Evolutionary conservation across 2,888 invertebrate species (phyloP), one percentile per base, ranked within the genome.

Genomic region (Sabellastarte sp.): DNA sequence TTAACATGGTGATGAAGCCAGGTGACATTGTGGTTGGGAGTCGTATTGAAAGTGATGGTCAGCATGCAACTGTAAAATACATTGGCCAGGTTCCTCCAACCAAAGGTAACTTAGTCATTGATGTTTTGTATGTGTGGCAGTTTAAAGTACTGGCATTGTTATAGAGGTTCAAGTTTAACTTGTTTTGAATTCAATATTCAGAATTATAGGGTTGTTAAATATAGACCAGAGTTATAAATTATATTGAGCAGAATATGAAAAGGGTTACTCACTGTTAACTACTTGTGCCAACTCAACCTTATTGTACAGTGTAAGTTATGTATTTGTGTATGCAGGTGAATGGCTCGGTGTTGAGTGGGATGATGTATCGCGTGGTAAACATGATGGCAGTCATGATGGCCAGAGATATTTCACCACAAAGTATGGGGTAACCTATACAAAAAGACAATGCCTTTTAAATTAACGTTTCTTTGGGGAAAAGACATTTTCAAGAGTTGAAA

Each of bases 261-360:
- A n/a, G n/a, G n/a, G n/a, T n/a, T n/a, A n/a, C n/a, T n/a, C n/a
- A n/a, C n/a, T n/a, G n/a, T n/a, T n/a, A n/a, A n/a, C n/a, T n/a
- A n/a, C n/a, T n/a, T n/a, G n/a, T n/a, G 5, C 41, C 5, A 41
- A 41, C 10, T 10, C 5, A 41, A 41, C 20, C 5, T 41, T 10
- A 41, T 41, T n/a, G 24, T 53, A 26, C 4, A 5, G 5, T 15
- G 5, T 15, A 53, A 5, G n/a, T n/a, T 5, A 4, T 24, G 53
- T 53, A 24, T 53, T n/a, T 24, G 50, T 41, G n/a, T n/a, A n/a
- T n/a, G 41, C 60, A 81, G 91, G 91, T 53, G 80, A 86, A 32
- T 97, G 96, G 97, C 86, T 93, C 63, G 98, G 98, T 0, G 88
- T 98, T n/a, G 97, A 98, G 81, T 98, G 97, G 97, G 97, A 98